Evolutionary conservation across 2,888 invertebrate genomes (phyloP).

Genomic region (Lepidochrysops patricia): DNA sequence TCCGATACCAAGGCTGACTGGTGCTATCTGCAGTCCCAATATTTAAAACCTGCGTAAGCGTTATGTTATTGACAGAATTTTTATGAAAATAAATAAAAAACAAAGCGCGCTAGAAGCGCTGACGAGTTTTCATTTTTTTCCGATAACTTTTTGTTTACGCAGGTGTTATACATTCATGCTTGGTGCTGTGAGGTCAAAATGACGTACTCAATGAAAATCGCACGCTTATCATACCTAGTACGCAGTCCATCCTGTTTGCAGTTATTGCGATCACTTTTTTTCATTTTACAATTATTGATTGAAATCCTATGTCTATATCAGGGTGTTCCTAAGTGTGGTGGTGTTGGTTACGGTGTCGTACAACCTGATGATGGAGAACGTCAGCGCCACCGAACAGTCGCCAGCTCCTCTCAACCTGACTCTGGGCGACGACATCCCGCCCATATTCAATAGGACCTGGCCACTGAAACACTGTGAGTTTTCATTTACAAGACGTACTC

Average conservation of each 20-base stretch:
- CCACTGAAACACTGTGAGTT: background rate
- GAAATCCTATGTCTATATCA: too few species aligned
- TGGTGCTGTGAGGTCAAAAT: background rate
- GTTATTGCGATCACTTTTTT: too few species aligned
- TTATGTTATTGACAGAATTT: too few species aligned
- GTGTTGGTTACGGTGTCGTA: conserved; percentile 72
- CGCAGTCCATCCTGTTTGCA: too few species aligned
- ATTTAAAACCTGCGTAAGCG: too few species aligned
- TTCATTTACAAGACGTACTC: too few species aligned
- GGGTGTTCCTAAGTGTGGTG: conserved; percentile 64
- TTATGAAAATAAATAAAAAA: too few species aligned
- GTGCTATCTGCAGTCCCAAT: background rate
- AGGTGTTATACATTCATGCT: too few species aligned
- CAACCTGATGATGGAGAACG: conserved; percentile 41
- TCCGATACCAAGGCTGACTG: background rate
- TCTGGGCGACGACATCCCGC: conserved; percentile 29
- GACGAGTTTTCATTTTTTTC: too few species aligned
- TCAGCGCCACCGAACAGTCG: conserved; percentile 16
- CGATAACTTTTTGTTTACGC: too few species aligned
- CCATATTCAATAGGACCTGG: conserved; percentile 31
- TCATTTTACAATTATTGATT: conserved; percentile 9
- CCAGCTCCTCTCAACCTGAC: conserved; percentile 19
- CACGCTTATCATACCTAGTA: too few species aligned
- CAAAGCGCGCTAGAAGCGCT: too few species aligned
- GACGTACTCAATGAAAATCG: background rate